Base-by-base conservation (phyloP, 2,113 vertebrate species). In the Salvelinus fontinalis region DNA sequence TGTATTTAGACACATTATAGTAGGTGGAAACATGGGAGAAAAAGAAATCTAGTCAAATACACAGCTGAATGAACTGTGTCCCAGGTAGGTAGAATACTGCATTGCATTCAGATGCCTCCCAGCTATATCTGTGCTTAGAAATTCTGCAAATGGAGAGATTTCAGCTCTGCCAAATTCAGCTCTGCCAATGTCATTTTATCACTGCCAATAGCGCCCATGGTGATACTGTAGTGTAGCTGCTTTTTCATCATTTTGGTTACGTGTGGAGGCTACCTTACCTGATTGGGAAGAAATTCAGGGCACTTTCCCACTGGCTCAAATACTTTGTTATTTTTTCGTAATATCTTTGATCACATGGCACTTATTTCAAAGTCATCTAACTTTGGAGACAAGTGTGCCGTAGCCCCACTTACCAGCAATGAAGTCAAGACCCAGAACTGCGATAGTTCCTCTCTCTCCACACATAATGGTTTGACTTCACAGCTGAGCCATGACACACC, bases 111-210 rank as follows among this genome's bases (percentile, higher is more conserved):
- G n/a, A 7, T 22, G 59, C 16, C 77, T 84, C 74, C 75, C 57
- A 79, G 83, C 84, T 71, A 85, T 78, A 57, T 82, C 67, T 80
- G 67, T 75, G 31, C 77, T 79, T 65, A 71, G 80, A 86, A 88
- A 81, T 83, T 84, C 78, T 80, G 81, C 82, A 89, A 86, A 86
- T 79, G 77, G 85, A 76, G 81, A 80, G 80, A 81, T 83, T 88
- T 79, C 48, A 70, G 75, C 18, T 5, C 79, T 48, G 83, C 79
- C 84, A 83, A 73, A 80, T 26, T 26, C 27, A 27, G 27, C 27
- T 27, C 27, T 27, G 83, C 79, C 84, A 83, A 73, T 26, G 79
- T 87, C 76, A 86, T 86, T 85, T 54, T 84, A 69, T 67, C 14
- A 22, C 31, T 73, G 86, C 84, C 76, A 79, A 84, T 66, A 76